A percentile compares a stretch with the other conserved stretches of the same genome.
Evolutionary conservation across 2,113 vertebrate species (phyloP).

Genomic region (Cavia aperea): DNA sequence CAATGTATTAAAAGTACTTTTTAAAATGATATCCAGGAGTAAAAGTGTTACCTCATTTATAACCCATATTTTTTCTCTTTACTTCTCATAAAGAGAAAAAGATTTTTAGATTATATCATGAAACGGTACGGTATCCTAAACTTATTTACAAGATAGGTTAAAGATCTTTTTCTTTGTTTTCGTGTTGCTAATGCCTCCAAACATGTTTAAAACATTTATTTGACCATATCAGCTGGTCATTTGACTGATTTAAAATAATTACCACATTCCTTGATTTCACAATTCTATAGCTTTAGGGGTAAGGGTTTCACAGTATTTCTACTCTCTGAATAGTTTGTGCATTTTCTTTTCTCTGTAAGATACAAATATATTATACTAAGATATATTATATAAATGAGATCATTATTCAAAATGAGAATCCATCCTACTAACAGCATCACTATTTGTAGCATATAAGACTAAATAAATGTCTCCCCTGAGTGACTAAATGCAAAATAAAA

Average conservation of each 20-base stretch:
- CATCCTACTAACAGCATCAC: slow-evolving; percentile 75
- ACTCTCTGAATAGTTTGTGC: slow-evolving; percentile 67
- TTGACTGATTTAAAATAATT: slow-evolving; percentile 31
- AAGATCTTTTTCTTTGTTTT: slow-evolving; percentile 37
- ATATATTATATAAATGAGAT: slow-evolving; percentile 78
- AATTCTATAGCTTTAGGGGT: slow-evolving; percentile 58
- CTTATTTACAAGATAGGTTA: not conserved
- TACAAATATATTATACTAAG: slow-evolving; percentile 75
- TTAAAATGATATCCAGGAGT: slow-evolving; percentile 68
- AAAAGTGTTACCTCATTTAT: slow-evolving; percentile 65
- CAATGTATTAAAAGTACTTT: slow-evolving; percentile 60
- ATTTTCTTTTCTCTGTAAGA: slow-evolving; percentile 69
- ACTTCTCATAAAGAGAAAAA: not conserved
- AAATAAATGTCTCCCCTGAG: slow-evolving; percentile 84
- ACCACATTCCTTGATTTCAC: slow-evolving; percentile 33
- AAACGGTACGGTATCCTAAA: not conserved
- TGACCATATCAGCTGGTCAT: not conserved
- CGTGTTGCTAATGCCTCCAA: slow-evolving; percentile 34
- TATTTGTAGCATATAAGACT: slow-evolving; percentile 79
- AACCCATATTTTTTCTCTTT: slow-evolving; percentile 49
- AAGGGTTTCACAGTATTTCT: slow-evolving; percentile 59
- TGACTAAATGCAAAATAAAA: slow-evolving; percentile 87
- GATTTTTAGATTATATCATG: not conserved
- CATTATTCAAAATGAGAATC: slow-evolving; percentile 80
- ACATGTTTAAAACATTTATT: not conserved